Conservation (phyloP, 2,888 invertebrate genomes). For the Nemurella pictetii region DNA sequence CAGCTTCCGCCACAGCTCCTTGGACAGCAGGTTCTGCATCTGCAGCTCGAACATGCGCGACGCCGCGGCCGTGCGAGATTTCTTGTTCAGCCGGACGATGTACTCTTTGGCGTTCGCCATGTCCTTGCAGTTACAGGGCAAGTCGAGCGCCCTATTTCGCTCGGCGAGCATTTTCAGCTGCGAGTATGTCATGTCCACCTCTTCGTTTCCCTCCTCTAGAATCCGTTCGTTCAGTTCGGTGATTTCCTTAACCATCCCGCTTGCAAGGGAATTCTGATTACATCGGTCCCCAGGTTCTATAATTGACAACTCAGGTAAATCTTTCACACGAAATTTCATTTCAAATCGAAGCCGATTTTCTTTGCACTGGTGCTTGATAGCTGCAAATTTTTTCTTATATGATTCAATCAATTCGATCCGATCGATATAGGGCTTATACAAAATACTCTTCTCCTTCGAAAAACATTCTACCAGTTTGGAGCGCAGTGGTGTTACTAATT, state of each 20-base stretch:
- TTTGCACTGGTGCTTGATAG: slow-evolving; percentile 53
- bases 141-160: slow-evolving; percentile 49
- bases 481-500: slow-evolving; percentile 45
- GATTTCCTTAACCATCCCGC: background rate
- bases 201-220: slow-evolving; percentile 45
- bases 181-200: slow-evolving; percentile 54
- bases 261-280: background rate
- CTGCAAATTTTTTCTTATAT: slow-evolving; percentile 58
- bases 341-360: background rate
- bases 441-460: slow-evolving; percentile 46
- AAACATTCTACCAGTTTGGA: slow-evolving; percentile 22
- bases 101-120: background rate
- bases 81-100: background rate
- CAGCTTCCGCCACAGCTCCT: slow-evolving; percentile 59
- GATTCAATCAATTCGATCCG: slow-evolving; percentile 60
- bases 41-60: slow-evolving; percentile 57
- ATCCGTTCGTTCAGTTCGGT: background rate
- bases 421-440: slow-evolving; percentile 55
- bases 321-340: background rate
- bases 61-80: slow-evolving; percentile 53
- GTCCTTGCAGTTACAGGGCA: slow-evolving; percentile 29
- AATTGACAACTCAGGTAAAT: too few relatives aligned
- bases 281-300: background rate
- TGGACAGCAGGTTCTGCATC: slow-evolving; percentile 56
- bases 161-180: slow-evolving; percentile 52